phyloP scores from a whole-genome alignment of 2,888 invertebrate species.

The Onchidella celtica region DNA sequence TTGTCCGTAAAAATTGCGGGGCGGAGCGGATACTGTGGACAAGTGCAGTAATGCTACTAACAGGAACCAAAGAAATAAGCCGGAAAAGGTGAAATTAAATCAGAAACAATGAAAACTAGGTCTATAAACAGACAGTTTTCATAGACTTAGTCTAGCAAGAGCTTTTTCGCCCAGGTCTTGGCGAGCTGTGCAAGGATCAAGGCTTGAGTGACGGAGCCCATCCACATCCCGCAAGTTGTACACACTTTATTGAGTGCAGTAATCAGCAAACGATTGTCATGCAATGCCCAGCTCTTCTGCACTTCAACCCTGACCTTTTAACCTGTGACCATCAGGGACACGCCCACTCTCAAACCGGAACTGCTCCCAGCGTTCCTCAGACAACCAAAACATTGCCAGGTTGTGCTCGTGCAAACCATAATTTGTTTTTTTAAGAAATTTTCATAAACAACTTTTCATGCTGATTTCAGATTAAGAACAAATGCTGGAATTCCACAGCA shows the following conservation, averaged over 20 bases:
- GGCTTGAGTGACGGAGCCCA: background rate
- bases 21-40: too few relatives aligned
- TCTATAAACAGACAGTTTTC: background rate
- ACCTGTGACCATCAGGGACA: background rate
- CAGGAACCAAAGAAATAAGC: too few relatives aligned
- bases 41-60: too few relatives aligned
- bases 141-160: background rate
- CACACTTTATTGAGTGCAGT: slow-evolving; percentile 9
- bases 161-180: background rate
- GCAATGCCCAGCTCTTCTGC: background rate
- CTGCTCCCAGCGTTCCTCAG: too few relatives aligned
- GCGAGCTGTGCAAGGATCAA: background rate
- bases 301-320: slow-evolving; percentile 2
- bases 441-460: too few relatives aligned
- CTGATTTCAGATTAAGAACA: too few relatives aligned
- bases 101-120: background rate
- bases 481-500: too few relatives aligned
- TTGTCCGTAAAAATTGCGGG: too few relatives aligned
- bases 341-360: background rate
- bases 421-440: too few relatives aligned
- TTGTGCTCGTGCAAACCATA: too few relatives aligned
- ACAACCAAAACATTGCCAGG: too few relatives aligned
- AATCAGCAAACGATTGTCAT: background rate
- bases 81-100: background rate
- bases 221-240: slow-evolving; percentile 4